Conservation (phyloP, 2,888 invertebrate genomes). For the Salticus scenicus region DNA sequence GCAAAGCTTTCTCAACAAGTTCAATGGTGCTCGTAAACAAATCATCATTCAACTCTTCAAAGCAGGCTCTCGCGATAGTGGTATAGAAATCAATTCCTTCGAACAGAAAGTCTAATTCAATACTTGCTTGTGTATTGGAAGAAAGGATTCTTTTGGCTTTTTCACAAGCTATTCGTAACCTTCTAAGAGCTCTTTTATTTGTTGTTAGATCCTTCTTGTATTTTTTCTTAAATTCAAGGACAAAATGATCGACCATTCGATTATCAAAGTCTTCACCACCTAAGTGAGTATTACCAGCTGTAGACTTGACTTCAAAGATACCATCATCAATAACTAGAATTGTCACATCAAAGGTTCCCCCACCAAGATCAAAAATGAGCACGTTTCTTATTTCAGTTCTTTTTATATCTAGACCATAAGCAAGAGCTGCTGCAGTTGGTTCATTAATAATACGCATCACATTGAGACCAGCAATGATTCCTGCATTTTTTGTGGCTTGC, state of each 20-base stretch:
- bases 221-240: too few species aligned
- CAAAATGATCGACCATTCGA: too few species aligned
- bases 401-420: constrained; percentile 96
- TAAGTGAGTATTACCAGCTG: too few species aligned
- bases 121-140: too few species aligned
- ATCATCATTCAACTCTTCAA: constrained; percentile 97
- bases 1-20: constrained; percentile 95
- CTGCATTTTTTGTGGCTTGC: constrained; percentile 99
- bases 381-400: constrained; percentile 97
- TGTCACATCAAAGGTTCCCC: too few species aligned
- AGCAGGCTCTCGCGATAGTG: constrained; percentile 95
- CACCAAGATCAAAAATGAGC: constrained; percentile 97
- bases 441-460: constrained; percentile 99
- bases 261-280: too few species aligned
- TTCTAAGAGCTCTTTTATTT: too few species aligned
- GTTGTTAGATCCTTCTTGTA: too few species aligned
- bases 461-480: constrained; percentile 91
- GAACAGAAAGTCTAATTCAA: too few species aligned
- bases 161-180: too few species aligned
- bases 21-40: constrained; percentile 96
- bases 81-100: too few species aligned
- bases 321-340: constrained; percentile 94
- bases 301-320: constrained; percentile 95
- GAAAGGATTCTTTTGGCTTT: too few species aligned
- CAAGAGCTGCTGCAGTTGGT: constrained; percentile 97